Percentiles rank a stretch among this genome's conserved stretches.
Evolutionary conservation across 2,888 invertebrate species (phyloP).

Genomic region (Apeira syringaria): DNA sequence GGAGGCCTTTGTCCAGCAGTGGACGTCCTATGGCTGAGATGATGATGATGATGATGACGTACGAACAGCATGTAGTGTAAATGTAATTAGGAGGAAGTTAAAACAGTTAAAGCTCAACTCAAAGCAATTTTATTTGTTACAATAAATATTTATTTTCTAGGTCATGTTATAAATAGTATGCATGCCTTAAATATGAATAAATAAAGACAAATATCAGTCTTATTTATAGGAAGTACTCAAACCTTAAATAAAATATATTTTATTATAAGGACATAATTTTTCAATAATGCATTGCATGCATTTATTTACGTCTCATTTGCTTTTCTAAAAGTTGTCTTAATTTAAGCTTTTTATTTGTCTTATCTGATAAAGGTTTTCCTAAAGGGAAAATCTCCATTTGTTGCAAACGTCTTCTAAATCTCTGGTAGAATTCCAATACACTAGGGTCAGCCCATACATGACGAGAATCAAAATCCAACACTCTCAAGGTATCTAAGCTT

Average conservation of each 20-base stretch:
- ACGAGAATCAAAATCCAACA: constrained; percentile 92
- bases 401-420: constrained; percentile 85
- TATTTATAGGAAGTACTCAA: not conserved
- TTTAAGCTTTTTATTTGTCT: constrained; percentile 68
- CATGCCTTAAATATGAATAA: too few relatives aligned
- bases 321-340: constrained; percentile 70
- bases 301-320: constrained; percentile 56
- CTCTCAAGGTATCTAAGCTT: constrained; percentile 92
- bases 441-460: constrained; percentile 95
- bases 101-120: too few relatives aligned
- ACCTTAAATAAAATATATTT: not conserved
- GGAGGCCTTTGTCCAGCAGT: too few relatives aligned
- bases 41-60: too few relatives aligned
- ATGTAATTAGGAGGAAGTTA: too few relatives aligned
- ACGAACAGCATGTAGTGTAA: too few relatives aligned
- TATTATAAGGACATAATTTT: not conserved
- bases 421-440: constrained; percentile 92
- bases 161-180: too few relatives aligned
- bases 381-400: constrained; percentile 86
- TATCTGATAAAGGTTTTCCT: constrained; percentile 73
- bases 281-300: not conserved
- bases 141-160: too few relatives aligned
- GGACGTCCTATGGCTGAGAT: too few relatives aligned
- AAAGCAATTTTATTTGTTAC: too few relatives aligned
- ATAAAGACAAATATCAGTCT: not conserved